These are phyloP conservation scores for Plutomurus gul DNA, from an alignment of 1,140 invertebrate genomes.

Conservation along the genomic window DNA sequence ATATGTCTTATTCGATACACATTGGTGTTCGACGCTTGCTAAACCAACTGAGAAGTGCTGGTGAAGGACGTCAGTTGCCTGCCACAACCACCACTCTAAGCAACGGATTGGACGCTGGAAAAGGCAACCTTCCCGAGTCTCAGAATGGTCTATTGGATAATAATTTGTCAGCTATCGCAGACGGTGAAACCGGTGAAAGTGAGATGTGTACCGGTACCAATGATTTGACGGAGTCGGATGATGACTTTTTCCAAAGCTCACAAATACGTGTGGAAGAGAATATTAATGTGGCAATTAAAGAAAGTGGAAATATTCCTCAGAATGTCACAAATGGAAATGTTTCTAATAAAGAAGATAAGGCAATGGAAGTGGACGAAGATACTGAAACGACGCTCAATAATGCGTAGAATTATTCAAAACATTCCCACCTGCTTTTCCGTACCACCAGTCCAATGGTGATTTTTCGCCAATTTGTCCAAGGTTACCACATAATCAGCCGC, in stretches of 20 bases:
- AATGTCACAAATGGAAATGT: too few relatives aligned
- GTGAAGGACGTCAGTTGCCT: neutral
- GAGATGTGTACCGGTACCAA: neutral
- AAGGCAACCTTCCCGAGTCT: neutral
- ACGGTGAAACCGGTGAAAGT: neutral
- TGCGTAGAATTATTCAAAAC: too few relatives aligned
- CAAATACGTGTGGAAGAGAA: neutral
- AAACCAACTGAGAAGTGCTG: neutral
- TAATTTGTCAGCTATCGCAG: neutral
- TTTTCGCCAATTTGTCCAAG: too few relatives aligned
- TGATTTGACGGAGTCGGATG: neutral
- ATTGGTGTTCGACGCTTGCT: constrained; percentile 44
- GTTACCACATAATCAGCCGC: too few relatives aligned
- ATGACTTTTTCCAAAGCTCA: neutral
- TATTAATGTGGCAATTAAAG: neutral
- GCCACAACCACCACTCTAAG: neutral
- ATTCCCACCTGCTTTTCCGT: too few relatives aligned
- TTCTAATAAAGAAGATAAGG: too few relatives aligned
- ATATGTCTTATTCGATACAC: constrained; percentile 59
- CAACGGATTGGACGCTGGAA: neutral
- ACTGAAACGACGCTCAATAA: too few relatives aligned
- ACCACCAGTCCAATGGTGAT: too few relatives aligned
- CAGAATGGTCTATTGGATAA: neutral
- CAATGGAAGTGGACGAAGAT: too few relatives aligned
- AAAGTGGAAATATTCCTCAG: too few relatives aligned